Evolutionary conservation across 2,797 vertebrate species (phyloP), one percentile per base, ranked within the genome.

Genomic region (Galago senegalensis): DNA sequence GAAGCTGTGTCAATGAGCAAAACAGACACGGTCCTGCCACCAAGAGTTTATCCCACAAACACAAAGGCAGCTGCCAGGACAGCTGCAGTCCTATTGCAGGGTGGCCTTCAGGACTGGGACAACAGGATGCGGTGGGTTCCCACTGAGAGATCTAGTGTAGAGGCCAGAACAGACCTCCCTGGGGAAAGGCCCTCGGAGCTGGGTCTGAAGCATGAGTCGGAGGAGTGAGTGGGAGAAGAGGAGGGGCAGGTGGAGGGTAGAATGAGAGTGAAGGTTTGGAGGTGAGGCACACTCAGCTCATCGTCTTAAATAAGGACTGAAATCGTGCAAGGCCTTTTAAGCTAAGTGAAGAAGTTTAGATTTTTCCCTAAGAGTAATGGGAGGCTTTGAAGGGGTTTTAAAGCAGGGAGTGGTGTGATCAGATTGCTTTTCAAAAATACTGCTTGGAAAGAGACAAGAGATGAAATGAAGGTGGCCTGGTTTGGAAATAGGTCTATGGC

Each of bases 351-450:
- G n/a, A 63, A 37, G 11, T 60, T 79, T 37, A 94, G 85, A 56
- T 25, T 12, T 85, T 73, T n/a, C 17, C 79, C 46, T 34, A 18
- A 49, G 58, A 16, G 16, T 37, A 89, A 8, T 9, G 76, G 65
- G 73, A 93, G 61, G 27, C 58, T 92, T 91, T 72, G 70, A 92
- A 83, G n/a, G 75, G 40, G 12, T 83, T 93, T 95, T 90, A 87
- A 91, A 90, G 34, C 20, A 70, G 34, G 13, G 34, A 92, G 25
- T 49, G 80, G 67, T 67, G 4, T 60, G 49, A 79, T 93, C 43
- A 75, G 29, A 58, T 90, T 82, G 40, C 69, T 65, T 93, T 96
- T 82, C n/a, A 58, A 84, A 88, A 91, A 13, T 70, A 31, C 23
- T n/a, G 20, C 56, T 93, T 77, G 29, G 77, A 88, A 84, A 46